Conservation (phyloP, 2,113 vertebrate genomes). For the Nicator chloris region DNA sequence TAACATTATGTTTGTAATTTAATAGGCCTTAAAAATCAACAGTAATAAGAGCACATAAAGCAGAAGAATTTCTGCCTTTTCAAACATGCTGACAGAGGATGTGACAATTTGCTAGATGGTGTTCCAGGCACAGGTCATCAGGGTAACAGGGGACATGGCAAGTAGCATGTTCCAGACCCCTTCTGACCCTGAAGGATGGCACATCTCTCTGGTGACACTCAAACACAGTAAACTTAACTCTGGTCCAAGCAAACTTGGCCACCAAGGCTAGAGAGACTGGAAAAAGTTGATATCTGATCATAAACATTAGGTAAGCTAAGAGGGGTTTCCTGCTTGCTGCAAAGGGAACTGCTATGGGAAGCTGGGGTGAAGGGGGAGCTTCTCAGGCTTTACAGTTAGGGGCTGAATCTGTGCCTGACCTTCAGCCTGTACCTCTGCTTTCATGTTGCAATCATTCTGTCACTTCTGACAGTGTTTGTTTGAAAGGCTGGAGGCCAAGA, state of each 20-base stretch:
- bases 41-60: not conserved
- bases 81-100: not conserved
- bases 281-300: not conserved
- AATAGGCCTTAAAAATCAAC: not conserved
- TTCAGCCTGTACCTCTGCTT: conserved; percentile 29
- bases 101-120: not conserved
- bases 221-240: not conserved
- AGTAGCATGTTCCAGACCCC: not conserved
- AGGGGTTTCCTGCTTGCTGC: not conserved
- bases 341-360: not conserved
- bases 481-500: conserved; percentile 14
- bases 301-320: not conserved
- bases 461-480: not conserved
- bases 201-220: not conserved
- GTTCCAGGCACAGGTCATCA: not conserved
- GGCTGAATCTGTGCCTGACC: conserved; percentile 2
- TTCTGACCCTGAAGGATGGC: not conserved
- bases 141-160: not conserved
- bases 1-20: not conserved
- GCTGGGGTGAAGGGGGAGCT: not conserved
- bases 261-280: not conserved
- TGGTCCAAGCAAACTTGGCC: not conserved
- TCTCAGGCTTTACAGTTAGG: not conserved
- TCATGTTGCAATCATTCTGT: conserved; percentile 37
- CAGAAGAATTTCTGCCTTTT: not conserved